Conservation (phyloP, 35 echinoderm and acorn worm genomes). For the Holothuria glaberrima region DNA sequence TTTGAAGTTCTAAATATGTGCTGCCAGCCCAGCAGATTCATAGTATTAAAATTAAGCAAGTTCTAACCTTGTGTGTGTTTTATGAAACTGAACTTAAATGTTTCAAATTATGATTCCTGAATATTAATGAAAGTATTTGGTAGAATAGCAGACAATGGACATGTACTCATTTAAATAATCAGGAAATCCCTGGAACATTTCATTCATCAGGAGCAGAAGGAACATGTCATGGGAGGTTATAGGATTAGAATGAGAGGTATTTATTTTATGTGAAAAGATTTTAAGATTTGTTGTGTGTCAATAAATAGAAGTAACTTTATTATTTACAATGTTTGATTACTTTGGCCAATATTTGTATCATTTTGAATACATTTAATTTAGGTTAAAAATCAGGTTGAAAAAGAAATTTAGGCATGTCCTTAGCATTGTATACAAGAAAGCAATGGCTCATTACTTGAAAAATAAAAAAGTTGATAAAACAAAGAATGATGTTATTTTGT, state of each 20-base stretch:
- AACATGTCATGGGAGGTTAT: too few species aligned
- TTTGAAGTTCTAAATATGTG: too few species aligned
- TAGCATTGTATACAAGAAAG: conserved; percentile 49
- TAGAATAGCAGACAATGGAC: too few species aligned
- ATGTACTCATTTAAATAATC: too few species aligned
- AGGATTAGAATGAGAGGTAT: not conserved
- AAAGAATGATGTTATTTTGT: not conserved
- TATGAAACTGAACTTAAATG: too few species aligned
- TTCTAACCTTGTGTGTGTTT: too few species aligned
- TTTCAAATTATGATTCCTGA: too few species aligned
- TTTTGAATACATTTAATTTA: conserved; percentile 54
- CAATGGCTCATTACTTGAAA: conserved; percentile 25
- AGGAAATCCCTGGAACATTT: too few species aligned
- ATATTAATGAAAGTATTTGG: too few species aligned
- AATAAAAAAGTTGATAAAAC: conserved; percentile 9
- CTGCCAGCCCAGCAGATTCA: too few species aligned
- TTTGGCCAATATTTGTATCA: conserved; percentile 48
- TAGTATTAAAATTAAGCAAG: too few species aligned
- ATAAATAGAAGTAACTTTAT: not conserved
- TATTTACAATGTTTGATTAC: conserved; percentile 49
- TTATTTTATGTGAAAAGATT: conserved; percentile 41
- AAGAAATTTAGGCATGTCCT: conserved; percentile 49
- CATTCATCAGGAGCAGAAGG: too few species aligned
- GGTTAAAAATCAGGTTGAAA: conserved; percentile 46
- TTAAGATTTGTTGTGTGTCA: conserved; percentile 48